phyloP scores from a whole-genome alignment of 1,140 invertebrate genomes.

The Aphaenogaster rudis region DNA sequence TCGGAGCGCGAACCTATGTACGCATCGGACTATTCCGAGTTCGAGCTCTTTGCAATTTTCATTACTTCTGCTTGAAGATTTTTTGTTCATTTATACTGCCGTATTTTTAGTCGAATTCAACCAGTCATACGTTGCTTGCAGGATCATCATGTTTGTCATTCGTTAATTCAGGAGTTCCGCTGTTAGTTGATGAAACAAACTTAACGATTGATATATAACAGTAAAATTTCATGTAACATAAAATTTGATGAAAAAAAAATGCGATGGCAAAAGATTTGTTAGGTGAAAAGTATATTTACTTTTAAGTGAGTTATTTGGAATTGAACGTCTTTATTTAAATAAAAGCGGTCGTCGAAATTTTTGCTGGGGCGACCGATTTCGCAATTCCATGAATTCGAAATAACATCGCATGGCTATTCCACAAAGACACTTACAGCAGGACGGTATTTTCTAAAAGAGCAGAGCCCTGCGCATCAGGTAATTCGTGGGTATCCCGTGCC shows the following conservation, averaged over 20 bases:
- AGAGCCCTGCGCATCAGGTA: slow-evolving; percentile 6
- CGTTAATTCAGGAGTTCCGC: background rate
- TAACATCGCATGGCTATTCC: background rate
- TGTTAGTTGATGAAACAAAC: background rate
- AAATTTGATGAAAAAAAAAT: background rate
- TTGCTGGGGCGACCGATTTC: background rate
- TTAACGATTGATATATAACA: background rate
- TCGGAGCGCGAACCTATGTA: slow-evolving; percentile 34
- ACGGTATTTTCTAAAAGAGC: slow-evolving; percentile 11
- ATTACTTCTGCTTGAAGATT: slow-evolving; percentile 67
- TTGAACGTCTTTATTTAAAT: background rate
- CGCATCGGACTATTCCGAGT: slow-evolving; percentile 38
- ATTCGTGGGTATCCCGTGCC: slow-evolving; percentile 33
- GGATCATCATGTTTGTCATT: too few relatives aligned
- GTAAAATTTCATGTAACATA: background rate
- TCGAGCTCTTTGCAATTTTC: slow-evolving; percentile 64
- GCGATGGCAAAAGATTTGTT: background rate
- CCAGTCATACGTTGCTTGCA: background rate
- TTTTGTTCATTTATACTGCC: slow-evolving; percentile 12
- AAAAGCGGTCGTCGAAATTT: background rate
- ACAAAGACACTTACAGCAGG: background rate
- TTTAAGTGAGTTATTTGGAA: background rate
- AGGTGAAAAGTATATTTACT: background rate
- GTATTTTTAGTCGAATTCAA: background rate
- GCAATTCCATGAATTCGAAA: background rate